Evolutionary conservation across 2,113 vertebrate genomes (phyloP).

Genomic region (Cyprinodon tularosa): DNA sequence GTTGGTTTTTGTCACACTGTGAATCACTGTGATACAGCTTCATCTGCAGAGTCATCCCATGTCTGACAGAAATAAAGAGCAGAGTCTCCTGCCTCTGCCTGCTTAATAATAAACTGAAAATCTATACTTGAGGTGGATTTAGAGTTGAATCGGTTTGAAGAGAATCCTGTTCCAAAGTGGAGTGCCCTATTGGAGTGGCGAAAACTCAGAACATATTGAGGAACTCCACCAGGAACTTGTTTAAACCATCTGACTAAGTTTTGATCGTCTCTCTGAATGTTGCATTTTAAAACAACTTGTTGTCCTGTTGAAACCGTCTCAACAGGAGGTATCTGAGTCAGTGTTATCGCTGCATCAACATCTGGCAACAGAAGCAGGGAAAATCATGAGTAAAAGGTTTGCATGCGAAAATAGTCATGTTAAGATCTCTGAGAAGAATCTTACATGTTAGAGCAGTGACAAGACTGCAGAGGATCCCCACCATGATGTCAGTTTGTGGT

Average conservation of each 20-base stretch:
- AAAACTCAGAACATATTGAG: slow-evolving; percentile 16
- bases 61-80: slow-evolving; percentile 2
- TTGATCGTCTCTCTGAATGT: background rate
- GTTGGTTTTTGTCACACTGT: slow-evolving; percentile 22
- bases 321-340: slow-evolving; percentile 36
- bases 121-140: slow-evolving; percentile 15
- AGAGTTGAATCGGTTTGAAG: slow-evolving; percentile 14
- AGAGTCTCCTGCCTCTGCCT: slow-evolving; percentile 21
- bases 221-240: slow-evolving; percentile 53
- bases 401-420: background rate
- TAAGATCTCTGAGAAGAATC: background rate
- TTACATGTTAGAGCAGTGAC: slow-evolving; percentile 51
- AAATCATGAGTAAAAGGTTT: background rate
- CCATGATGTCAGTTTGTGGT: slow-evolving; percentile 62
- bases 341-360: slow-evolving; percentile 26
- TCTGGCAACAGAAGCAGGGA: slow-evolving; percentile 22
- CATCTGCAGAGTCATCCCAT: background rate
- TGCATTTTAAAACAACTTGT: slow-evolving; percentile 42
- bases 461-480: slow-evolving; percentile 60
- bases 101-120: slow-evolving; percentile 35
- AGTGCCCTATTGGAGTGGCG: rapidly evolving
- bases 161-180: slow-evolving; percentile 49
- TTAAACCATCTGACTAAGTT: slow-evolving; percentile 15
- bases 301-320: slow-evolving; percentile 40
- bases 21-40: background rate